These are phyloP conservation scores for Saguinus imperator DNA, from an alignment of 2,113 vertebrate genomes.

Conservation along the genomic window DNA sequence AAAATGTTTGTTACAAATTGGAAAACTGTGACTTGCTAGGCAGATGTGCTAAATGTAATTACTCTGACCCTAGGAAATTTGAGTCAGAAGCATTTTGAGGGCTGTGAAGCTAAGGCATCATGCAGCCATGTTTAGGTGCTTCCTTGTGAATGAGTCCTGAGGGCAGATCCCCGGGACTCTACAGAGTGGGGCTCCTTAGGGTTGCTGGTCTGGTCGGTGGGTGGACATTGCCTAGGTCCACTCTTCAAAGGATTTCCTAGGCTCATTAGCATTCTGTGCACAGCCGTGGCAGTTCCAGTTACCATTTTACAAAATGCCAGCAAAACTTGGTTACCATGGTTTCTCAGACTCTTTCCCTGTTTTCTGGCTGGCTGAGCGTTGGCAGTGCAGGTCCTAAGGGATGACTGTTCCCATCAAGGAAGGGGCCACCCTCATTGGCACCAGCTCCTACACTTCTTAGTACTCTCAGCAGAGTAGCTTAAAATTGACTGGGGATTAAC, in stretches of 20 bases:
- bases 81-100: neutral
- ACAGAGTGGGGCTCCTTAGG: neutral
- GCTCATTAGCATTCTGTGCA: conserved; percentile 54
- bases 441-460: conserved; percentile 3
- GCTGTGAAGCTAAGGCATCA: neutral
- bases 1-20: neutral
- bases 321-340: conserved; percentile 57
- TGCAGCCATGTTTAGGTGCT: rapidly evolving
- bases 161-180: neutral
- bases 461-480: neutral
- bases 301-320: conserved; percentile 53
- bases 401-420: conserved; percentile 52
- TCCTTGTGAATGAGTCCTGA: neutral
- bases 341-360: conserved; percentile 57
- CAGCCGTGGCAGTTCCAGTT: neutral
- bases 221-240: neutral
- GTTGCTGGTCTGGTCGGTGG: neutral
- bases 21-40: neutral
- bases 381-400: conserved; percentile 58
- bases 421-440: conserved; percentile 58
- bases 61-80: neutral
- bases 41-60: neutral
- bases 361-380: conserved; percentile 57
- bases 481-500: conserved; percentile 39
- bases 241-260: neutral